phyloP scores from a whole-genome alignment of 2,113 vertebrate genomes.

The Limnothrissa miodon region DNA sequence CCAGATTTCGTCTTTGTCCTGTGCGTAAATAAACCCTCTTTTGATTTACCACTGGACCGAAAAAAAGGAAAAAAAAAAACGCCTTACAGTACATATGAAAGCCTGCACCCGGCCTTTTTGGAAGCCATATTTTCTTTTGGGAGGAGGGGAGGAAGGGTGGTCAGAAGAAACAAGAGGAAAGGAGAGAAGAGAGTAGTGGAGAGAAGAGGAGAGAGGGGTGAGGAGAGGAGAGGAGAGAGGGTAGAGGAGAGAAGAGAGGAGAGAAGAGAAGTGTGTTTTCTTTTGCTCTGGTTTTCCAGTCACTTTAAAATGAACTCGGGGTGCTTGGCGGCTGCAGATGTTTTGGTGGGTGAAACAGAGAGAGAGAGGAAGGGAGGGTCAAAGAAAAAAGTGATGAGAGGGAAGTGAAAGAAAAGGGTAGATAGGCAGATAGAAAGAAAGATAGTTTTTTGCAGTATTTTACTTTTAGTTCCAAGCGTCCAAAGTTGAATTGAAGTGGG shows the following conservation, averaged over 20 bases:
- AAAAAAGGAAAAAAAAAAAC: constrained; percentile 39
- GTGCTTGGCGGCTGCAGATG: constrained; percentile 64
- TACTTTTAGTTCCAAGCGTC: neutral
- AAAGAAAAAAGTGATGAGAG: neutral
- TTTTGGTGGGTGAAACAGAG: constrained; percentile 50
- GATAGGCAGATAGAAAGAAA: neutral
- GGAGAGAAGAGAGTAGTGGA: constrained; percentile 42
- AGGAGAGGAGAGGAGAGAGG: constrained; percentile 35
- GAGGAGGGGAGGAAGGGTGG: constrained; percentile 41
- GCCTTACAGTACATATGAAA: constrained; percentile 63
- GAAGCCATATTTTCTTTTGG: constrained; percentile 57
- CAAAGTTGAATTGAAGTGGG: neutral
- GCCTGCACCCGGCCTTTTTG: constrained; percentile 52
- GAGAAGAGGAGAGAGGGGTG: constrained; percentile 44
- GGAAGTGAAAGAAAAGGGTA: neutral
- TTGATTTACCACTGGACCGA: constrained; percentile 29
- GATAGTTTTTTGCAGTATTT: neutral
- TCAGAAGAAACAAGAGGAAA: neutral
- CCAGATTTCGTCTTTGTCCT: constrained; percentile 38
- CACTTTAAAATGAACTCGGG: constrained; percentile 66
- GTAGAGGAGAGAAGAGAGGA: constrained; percentile 37
- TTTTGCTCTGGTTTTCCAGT: constrained; percentile 71
- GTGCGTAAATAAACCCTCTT: constrained; percentile 59
- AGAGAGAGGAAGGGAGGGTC: constrained; percentile 8
- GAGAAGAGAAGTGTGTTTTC: constrained; percentile 63